Base-by-base conservation (phyloP, 2,113 vertebrate genomes). In the Equus quagga region DNA sequence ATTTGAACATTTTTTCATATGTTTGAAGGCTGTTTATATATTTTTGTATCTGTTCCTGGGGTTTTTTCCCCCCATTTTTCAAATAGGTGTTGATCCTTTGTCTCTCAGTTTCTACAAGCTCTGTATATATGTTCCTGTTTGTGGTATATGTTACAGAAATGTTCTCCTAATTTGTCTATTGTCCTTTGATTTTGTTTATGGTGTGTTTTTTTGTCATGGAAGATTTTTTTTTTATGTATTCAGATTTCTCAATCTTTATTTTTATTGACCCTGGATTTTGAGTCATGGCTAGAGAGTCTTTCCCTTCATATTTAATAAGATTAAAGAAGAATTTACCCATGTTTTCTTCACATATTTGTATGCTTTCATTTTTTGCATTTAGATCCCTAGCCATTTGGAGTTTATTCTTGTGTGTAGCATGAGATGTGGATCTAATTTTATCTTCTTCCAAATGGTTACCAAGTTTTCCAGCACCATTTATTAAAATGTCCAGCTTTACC, bases 401-500 rank as follows among this genome's bases (percentile, higher is more conserved):
- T 79, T 96, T 72, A 75, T 54, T 85, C 33, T 64, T 64, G 14
- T 24, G 15, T 36, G 17, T 46, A 54, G 5, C 75, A 2, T 15
- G 49, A 93, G 60, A 72, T 11, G 23, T 23, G 18, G 31, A 54
- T 49, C 36, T 69, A 62, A 87, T 92, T 92, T 75, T 76, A 89
- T 75, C 41, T 92, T 46, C 18, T 93, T 87, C 80, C 46, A 86
- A 92, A 82, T 92, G 51, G 54, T 46, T 69, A 82, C 54, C 28
- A 13, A 58, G 33, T 72, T 91, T 21, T 81, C 51, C 8, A 69
- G 26, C 31, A 75, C 8, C 56, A 87, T 81, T 79, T 85, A 70
- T 85, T 90, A 67, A 80, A 95, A 88, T n/a, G 64, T 70, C 15
- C 62, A 86, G 60, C 18, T 90, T 79, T 95, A 49, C 23, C 13